Base-by-base conservation (phyloP, 2,888 invertebrate genomes). In the Meiosimyza decipiens region DNA sequence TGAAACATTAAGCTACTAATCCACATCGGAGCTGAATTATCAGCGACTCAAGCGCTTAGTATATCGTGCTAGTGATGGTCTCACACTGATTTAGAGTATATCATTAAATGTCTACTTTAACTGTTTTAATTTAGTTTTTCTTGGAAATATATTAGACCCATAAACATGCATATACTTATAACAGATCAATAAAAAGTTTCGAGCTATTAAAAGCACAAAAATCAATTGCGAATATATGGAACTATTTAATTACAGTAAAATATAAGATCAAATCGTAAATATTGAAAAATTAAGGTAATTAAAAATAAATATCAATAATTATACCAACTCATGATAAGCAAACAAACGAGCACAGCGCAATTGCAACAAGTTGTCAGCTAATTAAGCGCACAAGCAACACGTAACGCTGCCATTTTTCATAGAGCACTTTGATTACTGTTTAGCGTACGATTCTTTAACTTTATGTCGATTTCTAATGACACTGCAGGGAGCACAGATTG, bases 401-500 rank as follows among this genome's bases (percentile, higher is more conserved):
- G 28, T 59, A 59, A 22, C 59, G 15, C 59, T 33, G 59, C 28
- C 59, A 59, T 59, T 59, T 22, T 33, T 59, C 16, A 28, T 33
- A 59, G 18, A 33, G 59, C 33, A 13, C 22, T 59, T 59, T 40
- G 40, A 33, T 15, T 7, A 22, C 7, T 59, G 28, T 15, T 59
- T 13, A 59, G 59, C 59, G 59, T 15, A 18, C 22, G 22, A 22
- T 62, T 66, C 22, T 18, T 57, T 57, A 40, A 40, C 1, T 40
- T 40, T 40, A 28, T 28, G 28, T 28, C 28, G 28, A 28, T 28
- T 28, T 2, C 28, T 2, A 40, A 40, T 40, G 40, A 40, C 9
- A 50, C 65, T 69, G 71, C 60, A 63, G 71, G 71, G 64, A 63
- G 72, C 68, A 22, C 63, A 55, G 52, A 55, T 65, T 50, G 15